Base-by-base conservation (phyloP, 2,888 invertebrate genomes). In the Epistrophe eligans region DNA sequence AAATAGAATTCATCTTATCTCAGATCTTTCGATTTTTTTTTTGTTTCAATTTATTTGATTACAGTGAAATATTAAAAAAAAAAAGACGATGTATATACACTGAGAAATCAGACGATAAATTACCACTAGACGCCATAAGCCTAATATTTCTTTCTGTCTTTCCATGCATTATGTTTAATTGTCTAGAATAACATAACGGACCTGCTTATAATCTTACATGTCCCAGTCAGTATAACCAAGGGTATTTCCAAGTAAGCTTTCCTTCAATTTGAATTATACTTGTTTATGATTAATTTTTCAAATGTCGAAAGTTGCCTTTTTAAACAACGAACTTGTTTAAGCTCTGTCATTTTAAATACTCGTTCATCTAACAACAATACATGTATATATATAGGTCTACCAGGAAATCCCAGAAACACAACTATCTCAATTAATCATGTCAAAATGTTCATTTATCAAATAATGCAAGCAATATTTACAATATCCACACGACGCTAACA, bases 381-480 rank as follows among this genome's bases (percentile, higher is more conserved):
- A 19, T 1, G 0, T 11, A 35, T 7, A 24, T 24, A 2, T 24
- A 24, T 24, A 24, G 24, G 24, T 24, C 32, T 11, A 35, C 13
- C 35, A 40, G 62, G 17, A 66, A 66, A 66, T 32, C 32, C n/a
- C 32, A 48, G 15, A 43, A 62, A 19, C 38, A 13, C 10, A 45
- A 64, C 24, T n/a, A 66, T 66, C 32, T 32, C 45, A 66, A 66
- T 66, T 66, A 66, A 66, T 48, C 64, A 32, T 66, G 64, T 32
- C 35, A 19, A 3, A 24, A 24, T 35, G 8, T 50, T 66, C 48
- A 66, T 66, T 66, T 45, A 50, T 66, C 32, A 66, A 66, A 67
- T 38, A 4, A 17, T 32, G 17, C 45, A 32, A 3, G 66, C 8
- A 32, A 38, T 7, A 19, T 48, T 48, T 2, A 32, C 52, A 32